Conservation (phyloP, 2,797 vertebrate species). For the Eulemur albifrons region DNA sequence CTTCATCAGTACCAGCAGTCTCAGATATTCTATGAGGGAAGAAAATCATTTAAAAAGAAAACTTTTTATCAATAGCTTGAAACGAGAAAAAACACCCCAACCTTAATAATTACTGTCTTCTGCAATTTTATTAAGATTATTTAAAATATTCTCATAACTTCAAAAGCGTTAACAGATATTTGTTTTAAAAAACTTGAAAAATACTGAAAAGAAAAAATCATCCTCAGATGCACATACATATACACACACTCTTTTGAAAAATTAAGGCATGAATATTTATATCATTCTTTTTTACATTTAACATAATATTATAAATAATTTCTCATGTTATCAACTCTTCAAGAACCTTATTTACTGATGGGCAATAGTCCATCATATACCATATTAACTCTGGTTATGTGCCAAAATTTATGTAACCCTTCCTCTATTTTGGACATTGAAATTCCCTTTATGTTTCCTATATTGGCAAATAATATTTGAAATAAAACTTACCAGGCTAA, state of each 20-base stretch:
- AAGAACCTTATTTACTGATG: not conserved
- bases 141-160: not conserved
- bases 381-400: not conserved
- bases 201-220: not conserved
- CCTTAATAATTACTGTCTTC: not conserved
- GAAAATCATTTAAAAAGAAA: not conserved
- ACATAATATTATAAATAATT: not conserved
- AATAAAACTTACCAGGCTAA: not conserved
- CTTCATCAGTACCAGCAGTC: not conserved
- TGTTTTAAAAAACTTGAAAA: conserved; percentile 4
- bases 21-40: not conserved
- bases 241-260: not conserved
- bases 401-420: not conserved
- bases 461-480: not conserved
- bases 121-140: not conserved
- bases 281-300: not conserved
- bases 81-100: not conserved
- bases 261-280: not conserved
- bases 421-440: not conserved
- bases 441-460: not conserved
- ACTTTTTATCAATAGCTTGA: not conserved
- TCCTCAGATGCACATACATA: not conserved
- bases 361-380: not conserved
- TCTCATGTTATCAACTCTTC: not conserved
- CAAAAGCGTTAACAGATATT: not conserved